Conservation (phyloP, 30 jellyfish, hydroid and myxozoan genomes). For the Haliclystus octoradiatus region DNA sequence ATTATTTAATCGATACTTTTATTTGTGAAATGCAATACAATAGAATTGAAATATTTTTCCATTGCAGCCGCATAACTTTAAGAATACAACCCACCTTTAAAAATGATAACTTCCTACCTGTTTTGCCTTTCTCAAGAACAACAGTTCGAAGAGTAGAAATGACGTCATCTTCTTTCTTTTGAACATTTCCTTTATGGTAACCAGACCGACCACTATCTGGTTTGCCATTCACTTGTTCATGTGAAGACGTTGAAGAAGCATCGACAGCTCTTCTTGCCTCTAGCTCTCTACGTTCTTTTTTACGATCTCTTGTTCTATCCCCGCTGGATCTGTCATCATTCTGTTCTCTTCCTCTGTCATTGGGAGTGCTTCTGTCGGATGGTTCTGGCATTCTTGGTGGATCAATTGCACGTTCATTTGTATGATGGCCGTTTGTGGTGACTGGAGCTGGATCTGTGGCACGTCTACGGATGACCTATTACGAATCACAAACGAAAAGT, state of each 20-base stretch:
- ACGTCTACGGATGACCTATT: not conserved
- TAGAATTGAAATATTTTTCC: no score
- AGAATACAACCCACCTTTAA: no score
- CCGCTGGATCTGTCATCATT: conserved; percentile 2
- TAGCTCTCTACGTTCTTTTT: not conserved
- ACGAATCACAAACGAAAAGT: not conserved
- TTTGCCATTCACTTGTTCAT: not conserved
- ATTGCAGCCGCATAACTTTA: no score
- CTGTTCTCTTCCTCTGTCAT: conserved; percentile 8
- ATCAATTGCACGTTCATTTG: not conserved
- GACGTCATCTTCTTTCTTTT: not conserved
- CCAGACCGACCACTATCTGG: not conserved
- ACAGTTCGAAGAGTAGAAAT: not conserved
- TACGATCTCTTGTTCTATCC: conserved; percentile 10
- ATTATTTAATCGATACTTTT: no score
- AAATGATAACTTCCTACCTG: no score
- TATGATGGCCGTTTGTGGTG: not conserved
- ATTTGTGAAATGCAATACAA: no score
- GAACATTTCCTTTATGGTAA: not conserved
- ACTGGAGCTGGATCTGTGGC: not conserved
- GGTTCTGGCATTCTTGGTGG: not conserved
- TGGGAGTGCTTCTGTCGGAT: conserved; percentile 1
- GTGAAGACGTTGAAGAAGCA: not conserved
- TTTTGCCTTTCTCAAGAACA: not conserved
- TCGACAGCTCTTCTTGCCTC: conserved; percentile 1